These are phyloP conservation scores for Heliothis peltigera DNA, from an alignment of 2,888 invertebrate genomes.

Conservation along the genomic window DNA sequence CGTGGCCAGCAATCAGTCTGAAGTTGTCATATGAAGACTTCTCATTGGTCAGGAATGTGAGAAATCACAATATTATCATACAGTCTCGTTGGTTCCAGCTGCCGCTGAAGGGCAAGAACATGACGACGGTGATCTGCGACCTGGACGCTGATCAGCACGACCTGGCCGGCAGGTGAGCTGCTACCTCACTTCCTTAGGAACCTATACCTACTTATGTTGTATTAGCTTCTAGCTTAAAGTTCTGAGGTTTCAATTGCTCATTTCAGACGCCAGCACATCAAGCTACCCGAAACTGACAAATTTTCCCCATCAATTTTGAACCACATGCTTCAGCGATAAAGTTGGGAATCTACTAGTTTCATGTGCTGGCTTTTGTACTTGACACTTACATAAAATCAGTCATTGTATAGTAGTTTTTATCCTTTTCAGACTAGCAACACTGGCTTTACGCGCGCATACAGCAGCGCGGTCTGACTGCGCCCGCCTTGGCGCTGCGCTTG, in stretches of 20 bases:
- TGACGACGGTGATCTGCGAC: conserved; percentile 74
- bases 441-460: conserved; percentile 81
- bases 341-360: no score
- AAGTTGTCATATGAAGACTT: neutral
- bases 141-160: conserved; percentile 82
- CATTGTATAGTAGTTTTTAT: conserved; percentile 2
- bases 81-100: conserved; percentile 85
- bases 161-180: conserved; percentile 79
- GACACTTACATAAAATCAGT: no score
- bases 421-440: conserved; percentile 76
- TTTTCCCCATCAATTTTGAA: no score
- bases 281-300: no score
- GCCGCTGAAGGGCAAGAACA: conserved; percentile 76
- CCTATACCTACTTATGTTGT: no score
- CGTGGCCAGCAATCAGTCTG: no score
- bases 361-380: no score
- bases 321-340: no score
- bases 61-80: conserved; percentile 54
- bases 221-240: no score
- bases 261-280: no score
- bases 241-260: no score
- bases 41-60: conserved; percentile 1
- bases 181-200: neutral
- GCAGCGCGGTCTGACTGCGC: conserved; percentile 81
- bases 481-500: conserved; percentile 80